Evolutionary conservation across 2,888 invertebrate genomes (phyloP), one percentile per base, ranked within the genome.

Genomic region (Sthenelais limicola): DNA sequence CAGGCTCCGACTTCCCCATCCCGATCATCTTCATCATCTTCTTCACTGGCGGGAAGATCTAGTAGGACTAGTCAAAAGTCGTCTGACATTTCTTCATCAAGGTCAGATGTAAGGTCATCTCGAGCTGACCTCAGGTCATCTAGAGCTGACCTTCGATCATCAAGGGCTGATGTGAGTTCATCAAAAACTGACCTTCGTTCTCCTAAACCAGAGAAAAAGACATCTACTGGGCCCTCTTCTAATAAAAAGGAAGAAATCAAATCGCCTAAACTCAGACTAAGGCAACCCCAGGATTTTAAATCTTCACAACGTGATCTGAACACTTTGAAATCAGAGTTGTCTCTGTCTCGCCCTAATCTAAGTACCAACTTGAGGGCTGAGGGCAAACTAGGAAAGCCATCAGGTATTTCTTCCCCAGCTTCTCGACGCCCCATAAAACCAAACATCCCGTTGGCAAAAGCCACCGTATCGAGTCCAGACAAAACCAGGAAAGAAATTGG

Each of bases 391-490:
- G n/a, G n/a, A n/a, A 62, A 62, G 18, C 26, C 62, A 3, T 21
- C 35, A 26, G 26, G 18, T 15, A 62, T 18, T 21, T 3, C 38
- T 15, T 62, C 62, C 3, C 62, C 62, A 2, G 38, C 24, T 1
- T 43, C 62, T 24, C 35, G 62, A 24, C 35, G 38, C 35, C 62
- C 62, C 3, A 62, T 62, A 12, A 62, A 62, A 24, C 62, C 62
- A 4, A 62, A 35, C 5, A 24, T 62, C 15, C 62, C 62, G 15
- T 38, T 62, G 38, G 35, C 62, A 3, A 35, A 38, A 21, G 62
- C 62, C 3, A 24, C n/a, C 56, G 35, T 18, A 12, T 26, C 62
- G 12, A 62, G 38, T 24, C 9, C 18, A 21, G 28, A 62, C 26
- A 38, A 62, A 2, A 32, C 32, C 3, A 15, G 5, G 3, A 26